Conservation (phyloP, 1,140 invertebrate genomes). For the Penaeus vannamei region DNA sequence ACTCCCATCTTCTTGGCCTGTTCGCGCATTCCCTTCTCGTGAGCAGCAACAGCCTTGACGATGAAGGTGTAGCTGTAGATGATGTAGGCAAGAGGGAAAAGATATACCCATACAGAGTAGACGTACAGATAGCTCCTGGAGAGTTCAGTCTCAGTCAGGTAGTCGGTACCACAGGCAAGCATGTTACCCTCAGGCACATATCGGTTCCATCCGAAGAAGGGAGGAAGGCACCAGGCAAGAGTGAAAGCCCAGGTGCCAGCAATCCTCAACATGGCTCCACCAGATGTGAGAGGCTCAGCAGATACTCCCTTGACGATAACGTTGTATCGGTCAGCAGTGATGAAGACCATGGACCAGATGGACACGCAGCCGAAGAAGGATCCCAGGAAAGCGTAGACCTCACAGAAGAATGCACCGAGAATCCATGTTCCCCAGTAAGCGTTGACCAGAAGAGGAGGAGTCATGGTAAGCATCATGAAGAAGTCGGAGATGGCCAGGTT, state of each 20-base stretch:
- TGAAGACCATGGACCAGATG: slow-evolving; percentile 26
- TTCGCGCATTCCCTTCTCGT: slow-evolving; percentile 73
- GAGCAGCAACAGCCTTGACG: slow-evolving; percentile 72
- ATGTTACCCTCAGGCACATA: slow-evolving; percentile 68
- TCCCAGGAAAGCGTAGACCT: slow-evolving; percentile 84
- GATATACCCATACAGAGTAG: slow-evolving; percentile 65
- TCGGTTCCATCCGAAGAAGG: slow-evolving; percentile 69
- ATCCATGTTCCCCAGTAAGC: slow-evolving; percentile 70
- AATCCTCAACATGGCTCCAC: slow-evolving; percentile 64
- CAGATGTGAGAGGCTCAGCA: slow-evolving; percentile 67
- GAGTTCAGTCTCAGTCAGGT: slow-evolving; percentile 60
- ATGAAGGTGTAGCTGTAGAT: slow-evolving; percentile 73
- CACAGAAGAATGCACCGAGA: slow-evolving; percentile 82
- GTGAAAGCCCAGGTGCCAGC: slow-evolving; percentile 68
- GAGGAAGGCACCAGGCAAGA: slow-evolving; percentile 65
- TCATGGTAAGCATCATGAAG: slow-evolving; percentile 77
- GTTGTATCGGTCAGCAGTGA: slow-evolving; percentile 18
- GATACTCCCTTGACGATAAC: slow-evolving; percentile 69
- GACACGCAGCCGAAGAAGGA: slow-evolving; percentile 68
- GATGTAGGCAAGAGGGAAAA: slow-evolving; percentile 65
- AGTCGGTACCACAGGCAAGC: slow-evolving; percentile 68
- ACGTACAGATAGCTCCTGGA: slow-evolving; percentile 66
- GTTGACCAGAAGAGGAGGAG: slow-evolving; percentile 88
- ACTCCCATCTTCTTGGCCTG: slow-evolving; percentile 73
- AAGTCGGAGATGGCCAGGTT: slow-evolving; percentile 91